Evolutionary conservation across 2,113 vertebrate genomes (phyloP).

Genomic region (Cinclus cinclus): DNA sequence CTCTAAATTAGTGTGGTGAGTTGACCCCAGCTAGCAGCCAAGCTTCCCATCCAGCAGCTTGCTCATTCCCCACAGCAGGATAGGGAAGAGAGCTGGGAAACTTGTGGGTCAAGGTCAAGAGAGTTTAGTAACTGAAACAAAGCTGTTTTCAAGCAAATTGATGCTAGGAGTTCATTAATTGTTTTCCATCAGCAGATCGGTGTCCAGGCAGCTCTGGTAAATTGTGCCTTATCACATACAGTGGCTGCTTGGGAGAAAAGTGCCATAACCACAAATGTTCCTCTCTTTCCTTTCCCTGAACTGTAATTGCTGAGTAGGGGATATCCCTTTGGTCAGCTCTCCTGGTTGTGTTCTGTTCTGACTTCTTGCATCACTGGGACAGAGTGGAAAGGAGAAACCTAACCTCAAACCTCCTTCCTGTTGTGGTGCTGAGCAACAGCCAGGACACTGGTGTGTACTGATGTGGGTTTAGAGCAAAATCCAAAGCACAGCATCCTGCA

Average conservation of each 20-base stretch:
- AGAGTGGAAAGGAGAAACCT: background rate
- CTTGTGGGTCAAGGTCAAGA: background rate
- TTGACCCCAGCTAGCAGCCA: background rate
- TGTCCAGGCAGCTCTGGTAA: background rate
- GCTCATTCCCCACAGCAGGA: background rate
- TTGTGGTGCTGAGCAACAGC: background rate
- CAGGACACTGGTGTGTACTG: background rate
- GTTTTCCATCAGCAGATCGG: background rate
- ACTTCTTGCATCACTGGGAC: background rate
- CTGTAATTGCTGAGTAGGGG: background rate
- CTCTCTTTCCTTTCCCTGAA: background rate
- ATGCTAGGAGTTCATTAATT: background rate
- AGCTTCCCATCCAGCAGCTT: background rate
- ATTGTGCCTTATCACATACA: fast-evolving
- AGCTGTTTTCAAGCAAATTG: background rate
- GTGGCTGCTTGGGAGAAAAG: background rate
- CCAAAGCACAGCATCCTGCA: background rate
- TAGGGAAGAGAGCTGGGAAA: background rate
- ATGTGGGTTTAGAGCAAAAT: background rate
- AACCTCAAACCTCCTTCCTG: background rate
- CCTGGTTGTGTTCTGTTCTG: background rate
- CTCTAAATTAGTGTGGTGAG: background rate
- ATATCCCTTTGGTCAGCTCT: background rate
- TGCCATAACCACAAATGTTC: background rate
- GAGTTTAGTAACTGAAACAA: background rate